These are phyloP conservation scores for Oryzias curvinotus DNA, from an alignment of 2,113 vertebrate species.

Conservation along the genomic window DNA sequence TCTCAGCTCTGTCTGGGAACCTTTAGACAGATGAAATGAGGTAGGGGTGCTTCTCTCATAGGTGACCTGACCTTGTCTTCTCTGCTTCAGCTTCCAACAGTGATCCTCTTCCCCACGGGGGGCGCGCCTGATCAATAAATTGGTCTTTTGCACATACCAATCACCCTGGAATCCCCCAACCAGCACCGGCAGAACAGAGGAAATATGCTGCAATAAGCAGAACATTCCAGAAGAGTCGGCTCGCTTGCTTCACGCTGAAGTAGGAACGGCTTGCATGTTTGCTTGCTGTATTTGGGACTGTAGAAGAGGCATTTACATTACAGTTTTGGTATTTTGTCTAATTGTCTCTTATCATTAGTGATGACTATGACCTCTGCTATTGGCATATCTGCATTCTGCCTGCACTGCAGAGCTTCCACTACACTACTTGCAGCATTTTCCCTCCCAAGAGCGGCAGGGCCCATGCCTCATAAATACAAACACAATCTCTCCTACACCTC, in stretches of 20 bases:
- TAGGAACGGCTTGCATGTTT: constrained; percentile 34
- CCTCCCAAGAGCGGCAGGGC: constrained; percentile 71
- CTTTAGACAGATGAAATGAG: constrained; percentile 60
- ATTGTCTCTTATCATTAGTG: constrained; percentile 74
- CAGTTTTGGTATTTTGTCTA: constrained; percentile 64
- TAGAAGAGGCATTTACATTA: constrained; percentile 54
- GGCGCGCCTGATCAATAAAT: constrained; percentile 55
- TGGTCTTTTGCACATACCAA: constrained; percentile 54
- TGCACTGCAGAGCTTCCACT: constrained; percentile 73
- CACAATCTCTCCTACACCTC: constrained; percentile 78
- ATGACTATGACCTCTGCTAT: constrained; percentile 73
- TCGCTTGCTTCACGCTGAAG: constrained; percentile 30
- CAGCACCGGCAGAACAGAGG: constrained; percentile 13
- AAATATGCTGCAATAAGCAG: constrained; percentile 32
- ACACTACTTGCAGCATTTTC: constrained; percentile 62
- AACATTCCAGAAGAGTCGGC: constrained; percentile 50
- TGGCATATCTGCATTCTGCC: constrained; percentile 74
- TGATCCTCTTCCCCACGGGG: constrained; percentile 56
- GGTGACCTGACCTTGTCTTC: constrained; percentile 74
- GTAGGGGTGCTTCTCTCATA: constrained; percentile 51
- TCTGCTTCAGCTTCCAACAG: constrained; percentile 61
- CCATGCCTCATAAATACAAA: constrained; percentile 79
- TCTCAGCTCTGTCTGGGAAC: constrained; percentile 51
- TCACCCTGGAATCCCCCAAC: constrained; percentile 41
- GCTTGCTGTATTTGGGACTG: constrained; percentile 26